Base-by-base conservation (phyloP, 2,113 vertebrate genomes). In the Silurus glanis region DNA sequence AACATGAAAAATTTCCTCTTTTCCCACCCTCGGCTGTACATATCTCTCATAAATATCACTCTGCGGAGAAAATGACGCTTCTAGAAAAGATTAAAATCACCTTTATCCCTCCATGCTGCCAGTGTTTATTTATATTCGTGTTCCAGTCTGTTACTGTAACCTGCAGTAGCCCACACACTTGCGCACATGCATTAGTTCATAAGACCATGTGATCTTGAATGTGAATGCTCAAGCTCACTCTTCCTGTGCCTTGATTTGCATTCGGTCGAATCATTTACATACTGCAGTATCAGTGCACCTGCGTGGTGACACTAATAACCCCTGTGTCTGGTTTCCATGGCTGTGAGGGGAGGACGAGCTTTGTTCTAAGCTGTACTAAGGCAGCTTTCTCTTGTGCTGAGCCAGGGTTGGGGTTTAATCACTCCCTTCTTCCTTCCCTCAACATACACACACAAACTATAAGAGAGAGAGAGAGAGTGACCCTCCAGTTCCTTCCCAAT, bases 261-360 rank as follows among this genome's bases (percentile, higher is more conserved):
- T 86, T 86, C 47, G 78, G 76, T 51, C 72, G 85, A 86, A 72
- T 86, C 85, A 86, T 86, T 86, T 86, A 86, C 85, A 86, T 86
- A 86, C 78, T 81, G 85, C 85, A 81, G 85, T 86, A 80, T 86
- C 78, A 81, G 66, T 81, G 78, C 85, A 86, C 85, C 85, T 86
- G 85, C 56, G 23, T 81, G 78, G 55, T 56, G 78, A 86, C 62
- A 86, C 85, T 81, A 61, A 86, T 81, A 85, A 53, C 62, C 76
- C 84, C 74, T 19, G 45, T 28, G 66, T 86, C 85, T 86, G 66
- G 85, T 86, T 86, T 86, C 85, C 78, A 81, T 81, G 85, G 85
- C 53, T 47, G 9, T 86, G 78, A 81, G 62, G 55, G 49, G 78
- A 67, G 78, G 85, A 62, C 8, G 66, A 79, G 78, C 75, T 66